phyloP scores from a whole-genome alignment of 2,797 vertebrate genomes.

The Galago senegalensis region DNA sequence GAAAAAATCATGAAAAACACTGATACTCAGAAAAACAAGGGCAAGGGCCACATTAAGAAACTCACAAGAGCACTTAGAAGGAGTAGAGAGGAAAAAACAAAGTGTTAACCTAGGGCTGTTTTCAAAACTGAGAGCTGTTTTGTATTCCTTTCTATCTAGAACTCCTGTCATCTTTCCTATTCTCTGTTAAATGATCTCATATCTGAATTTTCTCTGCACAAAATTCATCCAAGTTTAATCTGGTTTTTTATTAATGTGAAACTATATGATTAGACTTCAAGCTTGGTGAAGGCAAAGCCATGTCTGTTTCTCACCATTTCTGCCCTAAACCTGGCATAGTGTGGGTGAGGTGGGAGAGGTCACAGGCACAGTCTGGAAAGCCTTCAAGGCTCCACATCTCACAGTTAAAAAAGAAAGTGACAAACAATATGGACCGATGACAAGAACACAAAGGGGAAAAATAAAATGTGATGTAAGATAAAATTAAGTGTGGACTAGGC shows the following conservation, averaged over 20 bases:
- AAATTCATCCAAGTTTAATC: not conserved
- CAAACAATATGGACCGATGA: not conserved
- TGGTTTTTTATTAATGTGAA: not conserved
- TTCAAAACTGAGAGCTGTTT: not conserved
- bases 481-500: not conserved
- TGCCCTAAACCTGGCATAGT: not conserved
- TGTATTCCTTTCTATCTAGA: not conserved
- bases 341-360: accelerated
- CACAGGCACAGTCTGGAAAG: accelerated
- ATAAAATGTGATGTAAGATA: not conserved
- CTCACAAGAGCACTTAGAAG: not conserved
- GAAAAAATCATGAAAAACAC: not conserved
- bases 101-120: not conserved
- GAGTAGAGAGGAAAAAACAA: not conserved
- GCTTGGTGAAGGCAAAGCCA: too few species aligned
- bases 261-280: not conserved
- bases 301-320: not conserved
- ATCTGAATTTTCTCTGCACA: not conserved
- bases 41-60: not conserved
- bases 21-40: not conserved
- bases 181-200: not conserved
- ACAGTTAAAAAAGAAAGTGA: not conserved
- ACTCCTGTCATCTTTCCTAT: not conserved
- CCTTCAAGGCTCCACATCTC: not conserved
- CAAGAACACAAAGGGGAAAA: not conserved